A percentile compares a stretch with the other conserved stretches of the same genome.
Evolutionary conservation across 2,797 vertebrate genomes (phyloP).

Genomic region (Chrysocyon brachyurus): DNA sequence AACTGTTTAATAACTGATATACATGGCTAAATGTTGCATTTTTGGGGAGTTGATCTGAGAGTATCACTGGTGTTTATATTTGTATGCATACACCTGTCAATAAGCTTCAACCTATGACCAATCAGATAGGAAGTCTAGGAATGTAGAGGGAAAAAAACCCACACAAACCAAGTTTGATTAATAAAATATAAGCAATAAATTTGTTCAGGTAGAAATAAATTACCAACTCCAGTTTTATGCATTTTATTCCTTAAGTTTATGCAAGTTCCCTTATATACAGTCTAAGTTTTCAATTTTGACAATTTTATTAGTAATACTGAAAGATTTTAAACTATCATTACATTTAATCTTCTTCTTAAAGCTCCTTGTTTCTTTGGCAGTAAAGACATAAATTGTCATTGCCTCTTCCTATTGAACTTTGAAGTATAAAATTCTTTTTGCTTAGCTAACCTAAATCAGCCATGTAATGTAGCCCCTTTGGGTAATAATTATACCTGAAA

Average conservation of each 20-base stretch:
- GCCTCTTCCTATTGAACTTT: conserved; percentile 77
- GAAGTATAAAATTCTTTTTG: conserved; percentile 75
- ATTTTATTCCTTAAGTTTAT: conserved; percentile 63
- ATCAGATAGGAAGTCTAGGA: background rate
- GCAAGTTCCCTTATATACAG: conserved; percentile 47
- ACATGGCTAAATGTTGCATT: background rate
- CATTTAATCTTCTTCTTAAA: conserved; percentile 79
- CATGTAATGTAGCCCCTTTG: conserved; percentile 70
- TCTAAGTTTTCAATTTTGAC: conserved; percentile 83
- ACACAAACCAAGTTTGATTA: background rate
- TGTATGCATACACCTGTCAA: background rate
- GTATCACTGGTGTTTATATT: background rate
- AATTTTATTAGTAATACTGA: conserved; percentile 83
- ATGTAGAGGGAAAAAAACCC: background rate
- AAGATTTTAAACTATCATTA: conserved; percentile 80
- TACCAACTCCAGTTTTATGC: background rate
- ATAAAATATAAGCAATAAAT: conserved; percentile 62
- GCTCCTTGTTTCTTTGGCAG: conserved; percentile 75
- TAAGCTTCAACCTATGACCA: background rate
- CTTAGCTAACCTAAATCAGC: conserved; percentile 81
- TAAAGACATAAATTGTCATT: conserved; percentile 68
- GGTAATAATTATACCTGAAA: conserved; percentile 79
- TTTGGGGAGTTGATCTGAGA: background rate
- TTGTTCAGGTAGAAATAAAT: conserved; percentile 63
- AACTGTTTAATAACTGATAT: background rate